Evolutionary conservation across 1,140 invertebrate species (phyloP), one percentile per base, ranked within the genome.

Genomic region (Bradynema listronoti): DNA sequence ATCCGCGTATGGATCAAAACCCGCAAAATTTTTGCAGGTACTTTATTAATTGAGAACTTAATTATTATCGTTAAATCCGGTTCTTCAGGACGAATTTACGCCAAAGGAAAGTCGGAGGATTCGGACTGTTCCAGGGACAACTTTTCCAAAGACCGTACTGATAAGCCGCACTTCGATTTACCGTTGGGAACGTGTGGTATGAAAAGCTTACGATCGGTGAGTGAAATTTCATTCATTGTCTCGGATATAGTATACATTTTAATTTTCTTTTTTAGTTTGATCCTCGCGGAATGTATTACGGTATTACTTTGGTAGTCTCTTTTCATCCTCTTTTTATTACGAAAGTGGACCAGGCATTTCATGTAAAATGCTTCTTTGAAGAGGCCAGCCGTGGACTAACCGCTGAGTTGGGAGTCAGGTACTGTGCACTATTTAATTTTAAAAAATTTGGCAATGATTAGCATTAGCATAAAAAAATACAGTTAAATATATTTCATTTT

Each of bases 261-360:
- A n/a, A 56, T 63, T 22, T 33, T 30, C 32, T 49, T 25, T 33
- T 64, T 14, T 45, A 75, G 73, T 61, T 77, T 19, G 73, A 77
- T 52, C 74, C 74, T 1, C 64, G 74, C 3, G 74, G 74, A 39
- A 77, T 77, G 74, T 77, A 77, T 58, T 77, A 77, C 60, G 74
- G 74, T 14, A 73, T 77, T 42, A 77, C 74, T 6, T 29, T 77
- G 4, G 75, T 77, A 33, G 71, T 77, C 36, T 76, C 72, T 3
- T 77, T 77, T 45, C 74, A 77, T 56, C 76, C 74, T 9, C 39
- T 78, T n/a, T 76, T 77, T 41, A 78, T 77, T 32, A 77, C 74
- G 22, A 77, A 78, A 58, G 73, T 77, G 1, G 73, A 77, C 52
- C 75, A 78, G 52, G 73, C 73, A 19, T 78, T 74, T 47, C 75